Evolutionary conservation across 2,888 invertebrate species (phyloP), one percentile per base, ranked within the genome.

Genomic region (Polyommatus icarus): DNA sequence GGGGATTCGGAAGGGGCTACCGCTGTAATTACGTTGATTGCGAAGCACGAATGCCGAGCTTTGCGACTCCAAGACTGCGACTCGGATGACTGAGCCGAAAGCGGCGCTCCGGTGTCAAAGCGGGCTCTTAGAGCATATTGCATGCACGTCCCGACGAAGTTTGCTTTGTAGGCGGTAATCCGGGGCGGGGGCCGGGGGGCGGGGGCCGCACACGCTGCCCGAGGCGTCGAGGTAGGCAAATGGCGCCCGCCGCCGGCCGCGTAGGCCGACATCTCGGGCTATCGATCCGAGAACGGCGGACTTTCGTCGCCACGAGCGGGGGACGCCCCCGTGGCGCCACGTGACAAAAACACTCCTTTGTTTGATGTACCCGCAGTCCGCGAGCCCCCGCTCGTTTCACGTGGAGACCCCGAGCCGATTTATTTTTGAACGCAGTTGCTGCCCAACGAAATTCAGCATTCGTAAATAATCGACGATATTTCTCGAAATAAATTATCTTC

Each of bases 91-190:
- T 76, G 78, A 78, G 82, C 81, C 88, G 88, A 87, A 88, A 87
- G 86, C 85, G 82, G 78, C 87, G 84, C 85, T 88, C 85, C 87
- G 89, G 87, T 92, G 91, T 92, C 93, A 93, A 93, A 93, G 85
- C 91, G 89, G 90, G 90, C 91, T 93, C 93, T 93, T 93, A 93
- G 93, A 93, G 93, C 92, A 93, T 92, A 94, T 93, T 93, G 93
- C 93, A 93, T 93, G 90, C 93, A 94, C 93, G 93, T 93, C 91
- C 92, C 93, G 91, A 93, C 92, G 93, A 93, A 93, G 93, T 93
- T 93, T 93, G 93, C 93, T 93, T 92, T 93, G 93, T 93, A 92
- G 93, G 93, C 93, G 92, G 93, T 93, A 93, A 93, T 93, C 93
- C 93, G 89, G 91, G 88, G 85, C 81, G 76, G 91, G 91, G 91